These are phyloP conservation scores for Pipistrellus pipistrellus DNA, from an alignment of 2,797 vertebrate genomes.

Conservation along the genomic window DNA sequence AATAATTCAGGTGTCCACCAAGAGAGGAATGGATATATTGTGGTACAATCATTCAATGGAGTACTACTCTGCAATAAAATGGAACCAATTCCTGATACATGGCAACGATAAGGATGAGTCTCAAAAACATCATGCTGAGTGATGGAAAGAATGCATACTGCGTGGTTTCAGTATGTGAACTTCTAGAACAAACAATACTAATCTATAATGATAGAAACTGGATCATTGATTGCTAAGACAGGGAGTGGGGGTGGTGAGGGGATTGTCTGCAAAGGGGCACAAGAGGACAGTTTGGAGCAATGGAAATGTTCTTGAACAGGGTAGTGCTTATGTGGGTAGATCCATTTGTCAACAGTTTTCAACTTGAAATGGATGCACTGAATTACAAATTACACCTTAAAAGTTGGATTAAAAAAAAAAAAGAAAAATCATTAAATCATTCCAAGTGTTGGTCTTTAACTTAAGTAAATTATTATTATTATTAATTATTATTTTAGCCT, in stretches of 20 bases:
- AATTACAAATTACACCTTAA: background rate
- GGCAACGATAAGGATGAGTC: background rate
- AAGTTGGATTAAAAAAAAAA: background rate
- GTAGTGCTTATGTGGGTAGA: background rate
- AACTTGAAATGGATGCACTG: background rate
- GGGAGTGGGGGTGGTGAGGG: background rate
- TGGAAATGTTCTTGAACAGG: background rate
- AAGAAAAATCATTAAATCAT: background rate
- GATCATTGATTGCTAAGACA: background rate
- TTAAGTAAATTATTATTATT: background rate
- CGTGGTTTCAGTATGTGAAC: background rate
- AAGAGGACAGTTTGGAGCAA: background rate
- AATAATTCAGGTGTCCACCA: background rate
- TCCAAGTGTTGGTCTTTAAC: background rate
- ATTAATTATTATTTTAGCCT: background rate
- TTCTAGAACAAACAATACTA: background rate
- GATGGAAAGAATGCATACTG: background rate
- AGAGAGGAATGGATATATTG: background rate
- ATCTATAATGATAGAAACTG: background rate
- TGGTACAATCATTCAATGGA: background rate
- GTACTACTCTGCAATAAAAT: background rate
- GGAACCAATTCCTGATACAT: background rate
- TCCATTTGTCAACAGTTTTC: background rate
- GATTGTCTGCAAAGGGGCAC: background rate
- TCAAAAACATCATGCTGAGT: background rate